Conservation (phyloP, 2,888 invertebrate genomes). For the Axea sp. region DNA sequence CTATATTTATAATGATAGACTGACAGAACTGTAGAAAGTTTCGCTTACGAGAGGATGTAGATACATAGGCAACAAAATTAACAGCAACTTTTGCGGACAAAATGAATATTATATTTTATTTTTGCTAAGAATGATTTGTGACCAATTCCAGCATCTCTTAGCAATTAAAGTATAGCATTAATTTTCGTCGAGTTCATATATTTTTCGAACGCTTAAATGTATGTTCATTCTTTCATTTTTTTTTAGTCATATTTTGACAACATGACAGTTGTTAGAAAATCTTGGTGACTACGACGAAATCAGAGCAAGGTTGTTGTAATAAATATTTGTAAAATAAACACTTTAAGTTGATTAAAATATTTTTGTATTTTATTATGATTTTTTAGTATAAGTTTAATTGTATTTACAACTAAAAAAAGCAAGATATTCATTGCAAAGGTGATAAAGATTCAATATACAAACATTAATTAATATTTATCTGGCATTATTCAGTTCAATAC, state of each 20-base stretch:
- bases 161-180: constrained; percentile 15
- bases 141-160: constrained; percentile 2
- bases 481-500: constrained; percentile 16
- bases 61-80: constrained; percentile 11
- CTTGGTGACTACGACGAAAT: constrained; percentile 28
- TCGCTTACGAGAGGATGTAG: constrained; percentile 33
- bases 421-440: no score
- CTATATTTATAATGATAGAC: constrained; percentile 51
- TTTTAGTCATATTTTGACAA: no score
- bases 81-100: constrained; percentile 9
- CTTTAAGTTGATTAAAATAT: constrained; percentile 38
- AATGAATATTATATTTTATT: constrained; percentile 22
- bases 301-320: constrained; percentile 46
- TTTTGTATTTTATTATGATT: constrained; percentile 6
- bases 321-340: constrained; percentile 58
- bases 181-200: constrained; percentile 12
- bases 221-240: constrained; percentile 17
- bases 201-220: constrained; percentile 18
- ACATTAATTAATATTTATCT: no score
- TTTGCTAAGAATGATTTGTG: constrained; percentile 3
- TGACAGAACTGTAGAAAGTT: constrained; percentile 43
- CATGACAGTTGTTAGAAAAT: constrained; percentile 29
- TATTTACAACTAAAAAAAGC: no score
- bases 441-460: background rate
- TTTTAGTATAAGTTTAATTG: background rate